These are phyloP conservation scores for Listronotus bonariensis DNA, from an alignment of 1,140 invertebrate genomes.

Conservation along the genomic window DNA sequence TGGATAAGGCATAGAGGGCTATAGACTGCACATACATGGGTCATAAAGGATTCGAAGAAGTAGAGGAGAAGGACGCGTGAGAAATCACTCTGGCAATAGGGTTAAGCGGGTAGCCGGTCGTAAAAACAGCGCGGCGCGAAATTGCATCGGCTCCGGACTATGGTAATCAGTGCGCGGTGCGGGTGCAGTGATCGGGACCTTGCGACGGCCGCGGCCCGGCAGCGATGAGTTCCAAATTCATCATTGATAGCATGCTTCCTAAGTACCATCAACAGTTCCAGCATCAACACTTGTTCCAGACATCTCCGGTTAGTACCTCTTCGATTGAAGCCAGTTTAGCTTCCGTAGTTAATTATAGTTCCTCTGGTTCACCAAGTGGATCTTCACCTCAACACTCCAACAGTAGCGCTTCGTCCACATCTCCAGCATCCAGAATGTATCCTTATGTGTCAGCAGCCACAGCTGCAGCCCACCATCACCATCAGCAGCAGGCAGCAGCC, in stretches of 20 bases:
- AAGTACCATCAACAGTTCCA: constrained; percentile 87
- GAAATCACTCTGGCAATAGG: constrained; percentile 57
- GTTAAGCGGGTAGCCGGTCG: constrained; percentile 54
- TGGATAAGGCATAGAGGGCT: constrained; percentile 68
- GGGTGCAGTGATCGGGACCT: constrained; percentile 49
- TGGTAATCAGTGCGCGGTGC: constrained; percentile 50
- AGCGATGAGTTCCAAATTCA: constrained; percentile 93
- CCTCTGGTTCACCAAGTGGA: constrained; percentile 55
- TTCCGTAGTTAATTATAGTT: constrained; percentile 54
- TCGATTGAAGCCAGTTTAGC: constrained; percentile 62
- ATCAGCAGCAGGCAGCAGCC: constrained; percentile 71
- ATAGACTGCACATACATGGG: constrained; percentile 70
- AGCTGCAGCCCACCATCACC: constrained; percentile 70
- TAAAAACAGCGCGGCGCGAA: constrained; percentile 41
- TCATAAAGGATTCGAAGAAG: constrained; percentile 70
- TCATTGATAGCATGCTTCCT: constrained; percentile 95
- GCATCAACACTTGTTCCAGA: constrained; percentile 68
- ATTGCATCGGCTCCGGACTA: constrained; percentile 41
- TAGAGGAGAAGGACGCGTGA: constrained; percentile 69
- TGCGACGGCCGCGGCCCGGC: constrained; percentile 33
- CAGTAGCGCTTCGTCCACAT: constrained; percentile 61
- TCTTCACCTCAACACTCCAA: constrained; percentile 59
- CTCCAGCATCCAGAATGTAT: constrained; percentile 75
- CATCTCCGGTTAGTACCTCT: constrained; percentile 56
- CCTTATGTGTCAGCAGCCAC: constrained; percentile 71